Base-by-base conservation (phyloP, 1,140 invertebrate genomes). In the Drosophila seguyi region DNA sequence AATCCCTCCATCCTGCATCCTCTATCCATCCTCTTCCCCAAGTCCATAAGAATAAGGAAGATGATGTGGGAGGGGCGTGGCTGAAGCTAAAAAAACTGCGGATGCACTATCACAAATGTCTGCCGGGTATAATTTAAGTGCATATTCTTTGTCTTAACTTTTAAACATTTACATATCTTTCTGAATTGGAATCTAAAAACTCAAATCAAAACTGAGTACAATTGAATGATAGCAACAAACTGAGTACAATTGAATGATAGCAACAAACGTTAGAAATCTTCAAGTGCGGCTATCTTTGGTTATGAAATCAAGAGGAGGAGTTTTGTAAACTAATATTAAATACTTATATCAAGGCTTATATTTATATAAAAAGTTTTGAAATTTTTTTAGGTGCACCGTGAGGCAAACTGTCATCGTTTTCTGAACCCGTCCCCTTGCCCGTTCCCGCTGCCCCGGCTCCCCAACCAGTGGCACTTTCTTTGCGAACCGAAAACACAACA, bases 381-480 rank as follows among this genome's bases (percentile, higher is more conserved):
- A 8, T 25, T 39, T 61, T 65, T 65, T 25, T 0, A 18, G 31
- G 61, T 69, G 66, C 20, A 66, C 6, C 25, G 3, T 36, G 41
- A 52, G 42, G 16, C 47, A 59, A 58, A 52, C 39, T 34, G 60
- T 67, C 63, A 73, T 69, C 74, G 61, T 65, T 39, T 39, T 62
- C n/a, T 20, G 25, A 8, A 7, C 20, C 20, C 29, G 16, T 42
- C 14, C n/a, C 27, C 27, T 14, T n/a, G 3, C 29, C 6, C 18
- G 18, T 53, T 22, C 31, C 20, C 22, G 20, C 16, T 34, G 25
- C 16, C 20, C 38, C 38, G 22, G n/a, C 50, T 39, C 61, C 34
- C n/a, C 47, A 44, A 36, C 18, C 45, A 31, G 60, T 73, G 67
- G 63, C 69, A 88, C 84, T 87, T 87, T 87, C 83, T 88, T 88